These are phyloP conservation scores for Drosophila cracens DNA, from an alignment of 2,888 invertebrate species.

Conservation along the genomic window DNA sequence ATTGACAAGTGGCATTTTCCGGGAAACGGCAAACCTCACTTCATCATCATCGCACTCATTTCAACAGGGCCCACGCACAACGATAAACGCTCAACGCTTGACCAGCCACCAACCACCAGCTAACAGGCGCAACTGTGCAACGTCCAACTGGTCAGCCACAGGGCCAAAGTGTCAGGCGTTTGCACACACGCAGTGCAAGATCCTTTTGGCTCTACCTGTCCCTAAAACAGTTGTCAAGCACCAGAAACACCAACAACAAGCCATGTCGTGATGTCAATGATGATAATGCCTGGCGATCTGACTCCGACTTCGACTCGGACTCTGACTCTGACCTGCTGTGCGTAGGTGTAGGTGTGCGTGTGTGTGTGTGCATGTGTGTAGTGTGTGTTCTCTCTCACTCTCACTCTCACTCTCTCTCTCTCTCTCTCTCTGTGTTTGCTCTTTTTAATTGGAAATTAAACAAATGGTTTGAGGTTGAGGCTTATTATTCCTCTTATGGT, in stretches of 20 bases:
- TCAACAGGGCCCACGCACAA: constrained; percentile 55
- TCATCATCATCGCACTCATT: constrained; percentile 63
- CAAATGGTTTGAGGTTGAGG: constrained; percentile 68
- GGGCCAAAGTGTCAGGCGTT: constrained; percentile 60
- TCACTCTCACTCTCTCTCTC: neutral
- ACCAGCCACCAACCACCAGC: constrained; percentile 33
- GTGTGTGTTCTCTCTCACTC: neutral
- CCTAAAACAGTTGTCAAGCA: constrained; percentile 76
- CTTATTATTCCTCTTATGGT: constrained; percentile 63
- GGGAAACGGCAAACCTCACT: constrained; percentile 68
- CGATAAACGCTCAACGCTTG: constrained; percentile 32
- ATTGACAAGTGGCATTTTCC: constrained; percentile 82
- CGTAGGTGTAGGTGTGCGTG: constrained; percentile 63
- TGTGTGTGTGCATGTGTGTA: constrained; percentile 18
- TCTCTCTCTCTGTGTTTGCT: constrained; percentile 61
- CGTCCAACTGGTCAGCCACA: constrained; percentile 61
- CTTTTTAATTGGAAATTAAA: constrained; percentile 80
- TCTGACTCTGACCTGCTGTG: constrained; percentile 70
- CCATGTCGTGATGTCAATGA: constrained; percentile 76
- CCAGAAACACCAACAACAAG: constrained; percentile 53
- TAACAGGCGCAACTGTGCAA: constrained; percentile 19
- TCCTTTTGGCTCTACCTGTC: constrained; percentile 53
- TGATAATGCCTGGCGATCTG: constrained; percentile 69
- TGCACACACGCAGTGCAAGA: constrained; percentile 60
- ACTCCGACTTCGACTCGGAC: constrained; percentile 31